phyloP scores from a whole-genome alignment of 2,888 invertebrate species.

The Tipula vernalis region DNA sequence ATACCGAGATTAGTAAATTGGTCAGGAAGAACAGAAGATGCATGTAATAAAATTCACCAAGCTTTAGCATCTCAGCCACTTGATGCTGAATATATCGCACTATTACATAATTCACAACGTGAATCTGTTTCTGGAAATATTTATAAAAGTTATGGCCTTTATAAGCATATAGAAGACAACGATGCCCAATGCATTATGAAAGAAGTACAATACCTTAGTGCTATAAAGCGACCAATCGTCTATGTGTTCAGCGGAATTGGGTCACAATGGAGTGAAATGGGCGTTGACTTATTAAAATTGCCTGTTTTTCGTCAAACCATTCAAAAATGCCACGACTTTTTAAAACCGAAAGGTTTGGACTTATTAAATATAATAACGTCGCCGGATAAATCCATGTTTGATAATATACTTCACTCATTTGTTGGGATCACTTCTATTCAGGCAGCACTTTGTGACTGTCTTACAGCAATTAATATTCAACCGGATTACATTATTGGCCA shows the following conservation, averaged over 20 bases:
- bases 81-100: slow-evolving; percentile 47
- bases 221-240: slow-evolving; percentile 60
- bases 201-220: slow-evolving; percentile 49
- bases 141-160: slow-evolving; percentile 61
- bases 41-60: slow-evolving; percentile 51
- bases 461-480: slow-evolving; percentile 44
- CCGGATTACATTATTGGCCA: slow-evolving; percentile 76
- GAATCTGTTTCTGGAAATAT: slow-evolving; percentile 50
- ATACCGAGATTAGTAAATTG: too few relatives aligned
- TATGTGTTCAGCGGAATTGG: slow-evolving; percentile 50
- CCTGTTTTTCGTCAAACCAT: too few relatives aligned
- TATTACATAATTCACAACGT: slow-evolving; percentile 46
- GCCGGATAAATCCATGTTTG: too few relatives aligned
- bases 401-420: too few relatives aligned
- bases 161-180: slow-evolving; percentile 20
- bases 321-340: too few relatives aligned
- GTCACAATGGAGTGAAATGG: too few relatives aligned
- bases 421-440: slow-evolving; percentile 40
- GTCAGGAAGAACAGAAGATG: slow-evolving; percentile 46
- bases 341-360: too few relatives aligned
- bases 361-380: too few relatives aligned
- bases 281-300: too few relatives aligned
- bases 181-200: slow-evolving; percentile 35
- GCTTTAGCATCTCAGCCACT: slow-evolving; percentile 30
- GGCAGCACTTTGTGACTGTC: slow-evolving; percentile 44